Conservation (phyloP, 1,140 invertebrate genomes). For the Stegodyphus dumicola region DNA sequence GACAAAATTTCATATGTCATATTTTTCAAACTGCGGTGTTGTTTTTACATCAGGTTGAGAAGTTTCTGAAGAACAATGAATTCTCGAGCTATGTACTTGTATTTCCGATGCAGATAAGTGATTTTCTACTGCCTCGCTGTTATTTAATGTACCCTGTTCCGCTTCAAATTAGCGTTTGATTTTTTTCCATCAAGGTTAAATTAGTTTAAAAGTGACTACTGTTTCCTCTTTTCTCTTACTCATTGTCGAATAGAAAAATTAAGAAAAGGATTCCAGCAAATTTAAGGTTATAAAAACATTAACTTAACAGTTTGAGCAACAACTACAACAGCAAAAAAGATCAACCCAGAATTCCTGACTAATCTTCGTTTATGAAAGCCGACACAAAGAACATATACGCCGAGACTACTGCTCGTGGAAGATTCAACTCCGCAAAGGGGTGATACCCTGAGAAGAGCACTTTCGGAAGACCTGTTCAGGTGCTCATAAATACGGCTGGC, state of each 20-base stretch:
- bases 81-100: slow-evolving; percentile 2
- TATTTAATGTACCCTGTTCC: not conserved
- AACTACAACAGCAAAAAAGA: no score
- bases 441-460: no score
- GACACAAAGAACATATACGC: not conserved
- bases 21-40: not conserved
- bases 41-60: not conserved
- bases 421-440: no score
- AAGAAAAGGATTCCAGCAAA: not conserved
- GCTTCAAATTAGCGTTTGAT: not conserved
- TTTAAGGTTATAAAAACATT: not conserved
- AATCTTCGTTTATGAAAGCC: not conserved
- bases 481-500: no score
- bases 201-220: not conserved
- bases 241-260: not conserved
- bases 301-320: slow-evolving; percentile 10
- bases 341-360: not conserved
- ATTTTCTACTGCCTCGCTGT: slow-evolving; percentile 4
- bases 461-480: no score
- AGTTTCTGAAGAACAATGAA: not conserved
- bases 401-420: no score
- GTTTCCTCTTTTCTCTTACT: not conserved
- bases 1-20: not conserved
- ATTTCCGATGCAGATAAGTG: not conserved
- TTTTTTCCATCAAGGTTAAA: not conserved